Percentiles rank a stretch among this genome's conserved stretches.
These are phyloP conservation scores for Melanostigma gelatinosum DNA, from an alignment of 2,113 vertebrate species.

Conservation along the genomic window DNA sequence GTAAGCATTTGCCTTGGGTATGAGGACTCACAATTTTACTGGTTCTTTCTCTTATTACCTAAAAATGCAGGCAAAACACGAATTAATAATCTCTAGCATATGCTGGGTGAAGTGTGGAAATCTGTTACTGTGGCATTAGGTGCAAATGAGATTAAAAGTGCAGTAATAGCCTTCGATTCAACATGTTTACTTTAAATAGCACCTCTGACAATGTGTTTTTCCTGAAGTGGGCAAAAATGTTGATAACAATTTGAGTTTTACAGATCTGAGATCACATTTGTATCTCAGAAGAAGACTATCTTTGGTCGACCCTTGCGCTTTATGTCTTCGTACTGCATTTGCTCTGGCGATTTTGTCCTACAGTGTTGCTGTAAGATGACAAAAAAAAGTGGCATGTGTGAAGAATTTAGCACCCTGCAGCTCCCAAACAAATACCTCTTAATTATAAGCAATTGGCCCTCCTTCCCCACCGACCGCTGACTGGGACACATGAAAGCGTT, in stretches of 20 bases:
- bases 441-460: conserved; percentile 73
- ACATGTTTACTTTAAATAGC: conserved; percentile 14
- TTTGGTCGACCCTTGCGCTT: neutral
- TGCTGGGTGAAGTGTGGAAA: conserved; percentile 70
- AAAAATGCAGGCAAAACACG: conserved; percentile 74
- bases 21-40: conserved; percentile 72
- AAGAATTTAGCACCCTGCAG: conserved; percentile 63
- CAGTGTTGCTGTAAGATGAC: conserved; percentile 45
- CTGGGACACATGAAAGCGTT: conserved; percentile 72
- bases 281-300: neutral
- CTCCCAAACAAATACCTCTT: conserved; percentile 73
- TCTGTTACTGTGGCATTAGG: conserved; percentile 70
- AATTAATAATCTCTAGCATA: conserved; percentile 84
- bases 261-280: neutral
- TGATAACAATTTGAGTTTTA: neutral
- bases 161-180: conserved; percentile 18
- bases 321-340: neutral
- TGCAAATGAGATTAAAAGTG: conserved; percentile 73
- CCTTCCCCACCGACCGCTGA: conserved; percentile 60
- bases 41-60: conserved; percentile 70
- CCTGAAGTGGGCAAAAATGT: neutral
- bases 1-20: conserved; percentile 73
- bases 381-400: conserved; percentile 59
- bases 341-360: neutral
- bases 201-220: neutral